phyloP scores from a whole-genome alignment of 2,113 vertebrate species.

The Anthoscopus minutus region DNA sequence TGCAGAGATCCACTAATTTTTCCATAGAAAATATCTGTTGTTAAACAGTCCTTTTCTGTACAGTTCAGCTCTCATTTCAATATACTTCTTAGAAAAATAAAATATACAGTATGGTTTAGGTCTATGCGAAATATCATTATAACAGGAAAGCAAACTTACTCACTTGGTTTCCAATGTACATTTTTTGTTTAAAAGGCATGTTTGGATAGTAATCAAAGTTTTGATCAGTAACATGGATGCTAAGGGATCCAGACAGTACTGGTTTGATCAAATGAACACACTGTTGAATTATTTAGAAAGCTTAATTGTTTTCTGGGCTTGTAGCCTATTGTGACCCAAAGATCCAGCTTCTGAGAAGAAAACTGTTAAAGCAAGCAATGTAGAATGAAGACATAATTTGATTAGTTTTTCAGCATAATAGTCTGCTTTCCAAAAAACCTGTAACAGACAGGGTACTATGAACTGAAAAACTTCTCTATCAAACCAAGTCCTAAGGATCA shows the following conservation, averaged over 20 bases:
- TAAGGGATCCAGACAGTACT: not conserved
- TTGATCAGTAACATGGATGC: not conserved
- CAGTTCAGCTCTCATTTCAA: not conserved
- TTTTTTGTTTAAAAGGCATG: not conserved
- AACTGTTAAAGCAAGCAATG: not conserved
- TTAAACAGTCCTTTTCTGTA: not conserved
- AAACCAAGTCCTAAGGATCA: not conserved
- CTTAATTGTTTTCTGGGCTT: slow-evolving; percentile 16
- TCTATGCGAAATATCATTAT: not conserved
- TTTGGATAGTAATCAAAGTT: not conserved
- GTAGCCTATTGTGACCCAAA: not conserved
- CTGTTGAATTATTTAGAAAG: slow-evolving; percentile 23
- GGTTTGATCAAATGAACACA: slow-evolving; percentile 41
- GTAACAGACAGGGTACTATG: not conserved
- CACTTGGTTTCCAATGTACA: not conserved
- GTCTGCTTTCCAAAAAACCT: not conserved
- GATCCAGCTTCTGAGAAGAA: slow-evolving; percentile 5
- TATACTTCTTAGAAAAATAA: not conserved
- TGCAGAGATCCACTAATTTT: not conserved
- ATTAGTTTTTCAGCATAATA: not conserved
- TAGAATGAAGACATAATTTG: slow-evolving; percentile 9
- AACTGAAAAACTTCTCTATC: not conserved
- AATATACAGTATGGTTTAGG: not conserved
- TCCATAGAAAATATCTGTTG: not conserved
- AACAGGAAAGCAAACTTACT: not conserved